A percentile compares a stretch with the other conserved stretches of the same genome.
Conservation (phyloP, 2,113 vertebrate species). For the Megaleporinus macrocephalus region DNA sequence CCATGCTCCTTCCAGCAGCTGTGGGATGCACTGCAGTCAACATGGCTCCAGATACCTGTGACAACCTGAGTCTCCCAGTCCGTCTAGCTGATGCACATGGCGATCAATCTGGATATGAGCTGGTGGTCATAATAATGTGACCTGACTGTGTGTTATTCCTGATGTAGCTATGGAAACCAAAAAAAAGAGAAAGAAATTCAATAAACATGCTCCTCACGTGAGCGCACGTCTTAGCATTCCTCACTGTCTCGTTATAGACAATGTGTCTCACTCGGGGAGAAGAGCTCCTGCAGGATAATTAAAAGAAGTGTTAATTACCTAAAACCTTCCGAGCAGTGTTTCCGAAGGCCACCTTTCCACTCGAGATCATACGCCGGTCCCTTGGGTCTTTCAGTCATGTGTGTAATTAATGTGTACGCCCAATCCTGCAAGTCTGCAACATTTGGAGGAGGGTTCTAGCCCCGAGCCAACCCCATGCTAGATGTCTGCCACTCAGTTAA, state of each 20-base stretch:
- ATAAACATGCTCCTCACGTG: not conserved
- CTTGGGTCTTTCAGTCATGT: conserved; percentile 49
- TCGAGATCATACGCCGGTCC: conserved; percentile 42
- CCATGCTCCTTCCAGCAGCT: too few relatives aligned
- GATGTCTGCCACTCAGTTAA: conserved; percentile 34
- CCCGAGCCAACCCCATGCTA: conserved; percentile 33
- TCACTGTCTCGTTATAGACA: conserved; percentile 33
- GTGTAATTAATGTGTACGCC: conserved; percentile 52
- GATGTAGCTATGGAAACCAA: not conserved
- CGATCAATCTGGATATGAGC: too few relatives aligned
- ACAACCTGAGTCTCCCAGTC: too few relatives aligned
- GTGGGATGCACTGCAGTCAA: too few relatives aligned
- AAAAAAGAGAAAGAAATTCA: conserved; percentile 19
- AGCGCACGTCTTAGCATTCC: not conserved
- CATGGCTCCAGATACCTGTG: too few relatives aligned
- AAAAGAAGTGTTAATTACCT: conserved; percentile 54
- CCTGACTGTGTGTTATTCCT: too few relatives aligned
- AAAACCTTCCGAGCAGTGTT: conserved; percentile 45
- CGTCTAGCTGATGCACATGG: too few relatives aligned
- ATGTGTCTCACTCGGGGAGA: conserved; percentile 12
- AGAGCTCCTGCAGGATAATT: conserved; percentile 44
- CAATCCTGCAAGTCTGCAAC: conserved; percentile 26
- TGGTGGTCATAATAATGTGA: too few relatives aligned
- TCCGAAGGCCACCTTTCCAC: conserved; percentile 51
- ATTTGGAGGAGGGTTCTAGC: conserved; percentile 28